These are phyloP conservation scores for Eurystomus glaucurus DNA, from an alignment of 2,797 vertebrate species.

Conservation along the genomic window DNA sequence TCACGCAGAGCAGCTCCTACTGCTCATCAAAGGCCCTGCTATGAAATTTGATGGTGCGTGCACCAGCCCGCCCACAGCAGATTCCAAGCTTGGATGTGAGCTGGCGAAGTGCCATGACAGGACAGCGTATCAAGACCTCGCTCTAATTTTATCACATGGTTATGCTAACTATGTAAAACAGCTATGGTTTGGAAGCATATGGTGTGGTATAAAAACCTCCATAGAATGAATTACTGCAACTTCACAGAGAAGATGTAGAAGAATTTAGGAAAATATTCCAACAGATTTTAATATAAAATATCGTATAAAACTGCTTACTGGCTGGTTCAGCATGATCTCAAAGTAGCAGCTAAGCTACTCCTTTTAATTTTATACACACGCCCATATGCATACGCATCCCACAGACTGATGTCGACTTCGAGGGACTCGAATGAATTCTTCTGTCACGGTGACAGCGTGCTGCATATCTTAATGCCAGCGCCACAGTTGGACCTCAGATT, in stretches of 20 bases:
- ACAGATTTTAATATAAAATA: slow-evolving; percentile 31
- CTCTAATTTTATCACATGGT: slow-evolving; percentile 55
- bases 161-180: slow-evolving; percentile 38
- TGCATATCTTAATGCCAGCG: background rate
- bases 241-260: background rate
- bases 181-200: slow-evolving; percentile 44
- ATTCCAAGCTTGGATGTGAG: slow-evolving; percentile 21
- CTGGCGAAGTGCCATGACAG: background rate
- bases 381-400: background rate
- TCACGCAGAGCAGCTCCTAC: background rate
- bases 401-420: background rate
- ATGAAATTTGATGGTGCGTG: background rate
- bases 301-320: background rate
- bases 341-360: background rate
- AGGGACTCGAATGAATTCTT: background rate
- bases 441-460: background rate
- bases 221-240: slow-evolving; percentile 18
- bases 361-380: background rate
- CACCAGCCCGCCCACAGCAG: slow-evolving; percentile 21
- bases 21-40: background rate
- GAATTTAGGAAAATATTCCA: background rate
- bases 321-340: background rate
- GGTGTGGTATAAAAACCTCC: slow-evolving; percentile 50
- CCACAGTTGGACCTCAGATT: background rate
- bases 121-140: background rate